Conservation (phyloP, 2,113 vertebrate genomes). For the Sinocyclocheilus anophthalmus region DNA sequence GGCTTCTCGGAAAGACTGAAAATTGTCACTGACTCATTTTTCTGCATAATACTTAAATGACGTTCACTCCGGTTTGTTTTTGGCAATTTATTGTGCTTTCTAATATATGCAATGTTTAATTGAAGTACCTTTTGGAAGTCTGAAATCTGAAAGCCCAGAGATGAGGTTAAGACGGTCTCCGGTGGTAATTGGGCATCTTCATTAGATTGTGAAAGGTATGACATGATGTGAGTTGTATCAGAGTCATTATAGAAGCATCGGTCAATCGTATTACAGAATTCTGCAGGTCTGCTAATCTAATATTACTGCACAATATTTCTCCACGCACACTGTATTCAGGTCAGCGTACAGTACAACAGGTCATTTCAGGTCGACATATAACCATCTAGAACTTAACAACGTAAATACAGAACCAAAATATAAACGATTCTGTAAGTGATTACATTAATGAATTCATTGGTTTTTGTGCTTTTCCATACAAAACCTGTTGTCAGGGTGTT, state of each 20-base stretch:
- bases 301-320: conserved; percentile 22
- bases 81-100: not conserved
- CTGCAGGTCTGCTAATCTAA: conserved; percentile 54
- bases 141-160: not conserved
- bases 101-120: not conserved
- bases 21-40: conserved; percentile 46
- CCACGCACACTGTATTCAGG: conserved; percentile 24
- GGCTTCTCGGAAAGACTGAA: conserved; percentile 26
- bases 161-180: not conserved
- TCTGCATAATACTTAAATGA: not conserved
- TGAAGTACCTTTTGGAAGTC: not conserved
- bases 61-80: not conserved
- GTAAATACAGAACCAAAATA: too few relatives aligned
- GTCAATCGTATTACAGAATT: conserved; percentile 57
- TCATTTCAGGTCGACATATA: not conserved
- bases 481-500: too few relatives aligned
- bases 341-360: not conserved
- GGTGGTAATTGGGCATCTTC: conserved; percentile 33
- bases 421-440: too few relatives aligned
- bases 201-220: conserved; percentile 54
- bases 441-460: too few relatives aligned
- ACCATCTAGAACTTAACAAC: too few relatives aligned
- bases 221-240: conserved; percentile 41
- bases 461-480: too few relatives aligned
- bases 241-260: conserved; percentile 51